Conservation (phyloP, 2,888 invertebrate genomes). For the Andrena camellia region DNA sequence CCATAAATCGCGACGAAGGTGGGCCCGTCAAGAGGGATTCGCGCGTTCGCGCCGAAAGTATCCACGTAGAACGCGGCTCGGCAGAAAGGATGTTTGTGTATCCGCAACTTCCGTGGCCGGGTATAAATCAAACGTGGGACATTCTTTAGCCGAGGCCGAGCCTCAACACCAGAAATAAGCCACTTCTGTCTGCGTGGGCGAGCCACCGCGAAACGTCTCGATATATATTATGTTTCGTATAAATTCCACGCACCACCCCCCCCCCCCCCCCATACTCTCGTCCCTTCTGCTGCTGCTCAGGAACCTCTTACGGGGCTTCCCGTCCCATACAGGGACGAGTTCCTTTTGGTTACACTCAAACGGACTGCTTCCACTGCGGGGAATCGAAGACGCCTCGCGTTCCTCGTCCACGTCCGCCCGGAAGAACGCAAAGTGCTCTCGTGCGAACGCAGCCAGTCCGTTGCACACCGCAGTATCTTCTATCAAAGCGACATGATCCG, state of each 20-base stretch:
- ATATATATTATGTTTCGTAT: slow-evolving; percentile 76
- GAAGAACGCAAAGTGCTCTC: slow-evolving; percentile 27
- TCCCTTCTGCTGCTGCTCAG: neutral
- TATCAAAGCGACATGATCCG: neutral
- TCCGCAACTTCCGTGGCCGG: slow-evolving; percentile 62
- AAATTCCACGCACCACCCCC: slow-evolving; percentile 66
- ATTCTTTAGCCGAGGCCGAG: slow-evolving; percentile 69
- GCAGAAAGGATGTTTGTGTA: slow-evolving; percentile 68
- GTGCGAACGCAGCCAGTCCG: slow-evolving; percentile 10
- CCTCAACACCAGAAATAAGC: slow-evolving; percentile 75
- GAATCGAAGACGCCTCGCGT: slow-evolving; percentile 27
- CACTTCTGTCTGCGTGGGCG: slow-evolving; percentile 67
- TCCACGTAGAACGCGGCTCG: slow-evolving; percentile 31
- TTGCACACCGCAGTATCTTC: slow-evolving; percentile 1
- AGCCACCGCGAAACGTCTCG: slow-evolving; percentile 63
- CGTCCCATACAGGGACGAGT: neutral
- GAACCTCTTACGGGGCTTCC: neutral
- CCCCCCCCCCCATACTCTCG: too few species aligned
- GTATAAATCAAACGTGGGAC: slow-evolving; percentile 77
- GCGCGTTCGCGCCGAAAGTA: slow-evolving; percentile 54
- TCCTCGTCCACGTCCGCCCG: slow-evolving; percentile 23
- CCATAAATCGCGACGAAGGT: slow-evolving; percentile 63
- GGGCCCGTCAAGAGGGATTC: slow-evolving; percentile 52
- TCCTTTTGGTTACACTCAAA: slow-evolving; percentile 18
- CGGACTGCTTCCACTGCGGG: neutral